phyloP scores from a whole-genome alignment of 1,140 invertebrate genomes.

The Drosophila obscura region DNA sequence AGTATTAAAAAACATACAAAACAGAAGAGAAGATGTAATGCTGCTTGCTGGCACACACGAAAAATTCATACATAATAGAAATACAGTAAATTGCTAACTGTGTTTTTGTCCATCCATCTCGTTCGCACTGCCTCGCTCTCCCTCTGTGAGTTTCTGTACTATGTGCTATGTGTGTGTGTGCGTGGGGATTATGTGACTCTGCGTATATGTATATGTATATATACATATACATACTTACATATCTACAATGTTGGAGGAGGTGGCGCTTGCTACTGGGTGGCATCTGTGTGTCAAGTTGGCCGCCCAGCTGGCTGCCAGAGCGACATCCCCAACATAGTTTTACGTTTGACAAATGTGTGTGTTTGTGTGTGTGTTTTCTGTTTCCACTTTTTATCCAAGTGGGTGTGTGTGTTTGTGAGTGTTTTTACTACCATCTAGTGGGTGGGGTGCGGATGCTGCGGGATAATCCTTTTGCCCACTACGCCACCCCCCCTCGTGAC shows the following conservation, averaged over 20 bases:
- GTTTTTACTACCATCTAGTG: not conserved
- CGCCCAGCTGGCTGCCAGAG: conserved; percentile 67
- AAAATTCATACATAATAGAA: conserved; percentile 62
- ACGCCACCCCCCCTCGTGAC: not conserved
- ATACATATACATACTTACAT: conserved; percentile 10
- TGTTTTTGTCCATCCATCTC: conserved; percentile 35
- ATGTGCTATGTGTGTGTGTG: conserved; percentile 34
- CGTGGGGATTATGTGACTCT: conserved; percentile 63
- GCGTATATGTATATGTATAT: conserved; percentile 29
- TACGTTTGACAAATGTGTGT: conserved; percentile 42
- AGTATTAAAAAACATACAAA: conserved; percentile 33
- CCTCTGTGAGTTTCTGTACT: conserved; percentile 6
- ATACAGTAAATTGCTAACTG: conserved; percentile 64
- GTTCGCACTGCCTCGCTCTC: conserved; percentile 1
- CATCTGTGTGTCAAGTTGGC: conserved; percentile 26
- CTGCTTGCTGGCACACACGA: conserved; percentile 22
- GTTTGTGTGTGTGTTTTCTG: conserved; percentile 5
- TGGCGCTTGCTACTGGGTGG: not conserved
- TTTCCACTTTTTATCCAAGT: conserved; percentile 2
- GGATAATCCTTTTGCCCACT: too few relatives aligned
- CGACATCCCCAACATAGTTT: conserved; percentile 52
- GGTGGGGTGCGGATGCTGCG: conserved; percentile 4
- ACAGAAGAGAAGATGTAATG: conserved; percentile 31
- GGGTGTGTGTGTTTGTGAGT: conserved; percentile 15
- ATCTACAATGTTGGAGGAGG: conserved; percentile 26